phyloP scores from a whole-genome alignment of 2,113 vertebrate genomes.

The Dendropsophus ebraccatus region DNA sequence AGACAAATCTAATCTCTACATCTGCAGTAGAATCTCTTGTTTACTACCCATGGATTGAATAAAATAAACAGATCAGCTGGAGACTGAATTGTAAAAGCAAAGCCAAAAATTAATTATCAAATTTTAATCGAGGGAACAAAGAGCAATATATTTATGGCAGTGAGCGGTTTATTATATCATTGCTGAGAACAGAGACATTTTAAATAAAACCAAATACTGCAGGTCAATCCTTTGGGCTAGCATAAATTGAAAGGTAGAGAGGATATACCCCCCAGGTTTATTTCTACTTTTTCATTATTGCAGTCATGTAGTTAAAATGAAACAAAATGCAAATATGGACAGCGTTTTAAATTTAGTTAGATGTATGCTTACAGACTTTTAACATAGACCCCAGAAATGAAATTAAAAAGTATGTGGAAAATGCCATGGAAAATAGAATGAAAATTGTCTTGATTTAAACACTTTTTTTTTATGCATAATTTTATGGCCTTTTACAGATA shows the following conservation, averaged over 20 bases:
- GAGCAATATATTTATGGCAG: not conserved
- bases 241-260: not conserved
- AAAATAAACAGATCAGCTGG: constrained; percentile 16
- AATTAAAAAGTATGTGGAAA: too few species aligned
- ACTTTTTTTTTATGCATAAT: too few species aligned
- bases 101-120: constrained; percentile 22
- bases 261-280: not conserved
- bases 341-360: not conserved
- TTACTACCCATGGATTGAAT: not conserved
- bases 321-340: not conserved
- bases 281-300: not conserved
- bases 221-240: not conserved
- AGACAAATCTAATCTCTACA: not conserved
- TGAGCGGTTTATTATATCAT: not conserved
- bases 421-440: too few species aligned
- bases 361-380: not conserved
- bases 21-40: constrained; percentile 1
- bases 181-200: not conserved
- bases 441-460: too few species aligned
- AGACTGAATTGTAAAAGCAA: not conserved
- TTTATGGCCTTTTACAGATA: too few species aligned
- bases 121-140: constrained; percentile 6
- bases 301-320: not conserved
- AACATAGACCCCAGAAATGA: not conserved
- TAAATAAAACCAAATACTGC: not conserved